phyloP scores from a whole-genome alignment of 1,140 invertebrate species.

The Bombus picipes region DNA sequence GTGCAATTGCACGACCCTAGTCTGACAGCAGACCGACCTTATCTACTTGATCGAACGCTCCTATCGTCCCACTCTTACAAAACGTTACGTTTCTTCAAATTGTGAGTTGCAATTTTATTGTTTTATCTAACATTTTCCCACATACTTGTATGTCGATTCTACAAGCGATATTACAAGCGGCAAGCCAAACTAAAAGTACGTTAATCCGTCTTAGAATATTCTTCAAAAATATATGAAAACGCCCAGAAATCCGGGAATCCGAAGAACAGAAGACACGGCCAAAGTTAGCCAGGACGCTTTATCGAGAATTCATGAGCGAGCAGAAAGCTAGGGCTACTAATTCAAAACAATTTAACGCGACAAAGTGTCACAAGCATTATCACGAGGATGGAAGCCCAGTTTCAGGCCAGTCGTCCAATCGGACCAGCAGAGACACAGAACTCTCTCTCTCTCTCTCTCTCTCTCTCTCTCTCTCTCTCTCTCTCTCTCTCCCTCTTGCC shows the following conservation, averaged over 20 bases:
- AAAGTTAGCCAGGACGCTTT: background rate
- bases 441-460: background rate
- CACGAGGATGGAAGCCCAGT: background rate
- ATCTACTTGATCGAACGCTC: too few relatives aligned
- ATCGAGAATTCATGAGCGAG: background rate
- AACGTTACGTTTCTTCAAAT: too few relatives aligned
- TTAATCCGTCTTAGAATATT: too few relatives aligned
- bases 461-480: background rate
- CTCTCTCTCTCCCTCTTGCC: background rate
- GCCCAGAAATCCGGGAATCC: background rate
- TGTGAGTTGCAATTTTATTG: too few relatives aligned
- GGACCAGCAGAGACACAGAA: background rate
- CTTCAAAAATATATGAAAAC: background rate
- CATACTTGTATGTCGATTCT: too few relatives aligned
- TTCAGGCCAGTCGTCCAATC: background rate
- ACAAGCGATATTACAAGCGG: too few relatives aligned
- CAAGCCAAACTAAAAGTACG: too few relatives aligned
- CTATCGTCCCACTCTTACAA: too few relatives aligned
- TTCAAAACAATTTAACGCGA: conserved; percentile 21
- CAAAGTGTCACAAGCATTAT: conserved; percentile 9
- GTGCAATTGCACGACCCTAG: too few relatives aligned
- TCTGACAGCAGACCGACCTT: too few relatives aligned
- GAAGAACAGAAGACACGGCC: background rate
- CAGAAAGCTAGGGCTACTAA: background rate
- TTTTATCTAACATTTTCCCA: too few relatives aligned